Conservation (phyloP, 2,113 vertebrate genomes). For the Lepus europaeus region DNA sequence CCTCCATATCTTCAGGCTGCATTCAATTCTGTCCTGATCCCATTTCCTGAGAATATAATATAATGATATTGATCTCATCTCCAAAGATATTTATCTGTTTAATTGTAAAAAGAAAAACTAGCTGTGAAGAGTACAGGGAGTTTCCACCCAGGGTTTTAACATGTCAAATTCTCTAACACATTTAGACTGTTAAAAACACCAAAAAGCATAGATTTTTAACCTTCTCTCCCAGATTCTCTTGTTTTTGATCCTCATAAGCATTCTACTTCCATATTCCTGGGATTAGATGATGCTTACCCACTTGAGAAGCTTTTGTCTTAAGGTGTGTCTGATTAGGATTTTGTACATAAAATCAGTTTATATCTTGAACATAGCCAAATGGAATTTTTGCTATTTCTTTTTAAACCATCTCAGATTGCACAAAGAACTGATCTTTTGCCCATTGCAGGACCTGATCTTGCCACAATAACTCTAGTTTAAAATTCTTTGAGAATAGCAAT, state of each 20-base stretch:
- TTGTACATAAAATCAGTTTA: neutral
- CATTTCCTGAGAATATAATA: neutral
- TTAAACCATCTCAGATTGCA: neutral
- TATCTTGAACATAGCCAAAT: neutral
- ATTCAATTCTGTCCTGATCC: neutral
- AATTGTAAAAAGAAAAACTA: neutral
- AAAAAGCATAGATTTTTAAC: no score
- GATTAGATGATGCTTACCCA: no score
- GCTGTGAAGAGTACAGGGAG: neutral
- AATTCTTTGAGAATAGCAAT: neutral
- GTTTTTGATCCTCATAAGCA: no score
- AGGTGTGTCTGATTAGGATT: neutral
- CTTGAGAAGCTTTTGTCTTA: no score
- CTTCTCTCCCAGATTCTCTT: no score
- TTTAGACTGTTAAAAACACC: no score
- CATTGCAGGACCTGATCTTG: neutral
- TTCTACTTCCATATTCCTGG: no score
- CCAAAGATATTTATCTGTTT: neutral
- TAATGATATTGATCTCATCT: neutral
- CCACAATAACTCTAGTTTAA: neutral
- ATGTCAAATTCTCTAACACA: no score
- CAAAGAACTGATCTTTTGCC: neutral
- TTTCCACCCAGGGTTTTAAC: no score
- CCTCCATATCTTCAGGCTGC: neutral
- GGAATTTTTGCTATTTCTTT: conserved; percentile 35